A percentile compares a stretch with the other conserved stretches of the same genome.
These are phyloP conservation scores for Pristionchus maxplancki DNA, from an alignment of 2,888 invertebrate species.

Conservation along the genomic window DNA sequence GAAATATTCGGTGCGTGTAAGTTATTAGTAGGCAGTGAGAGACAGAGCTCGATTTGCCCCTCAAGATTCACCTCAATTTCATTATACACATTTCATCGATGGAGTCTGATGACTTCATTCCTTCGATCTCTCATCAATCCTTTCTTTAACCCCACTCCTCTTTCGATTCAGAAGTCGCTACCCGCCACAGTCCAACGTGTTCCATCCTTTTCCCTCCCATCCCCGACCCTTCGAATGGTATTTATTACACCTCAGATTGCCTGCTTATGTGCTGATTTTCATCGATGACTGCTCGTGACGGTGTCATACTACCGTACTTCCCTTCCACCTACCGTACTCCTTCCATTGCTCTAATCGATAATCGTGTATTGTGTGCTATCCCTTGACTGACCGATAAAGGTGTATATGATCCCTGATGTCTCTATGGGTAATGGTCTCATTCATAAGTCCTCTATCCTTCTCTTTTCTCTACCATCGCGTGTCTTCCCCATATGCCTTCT, in stretches of 20 bases:
- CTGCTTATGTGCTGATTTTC: constrained; percentile 36
- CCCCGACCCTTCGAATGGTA: constrained; percentile 6
- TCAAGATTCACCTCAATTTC: constrained; percentile 15
- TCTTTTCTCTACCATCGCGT: constrained; percentile 40
- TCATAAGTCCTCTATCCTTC: constrained; percentile 32
- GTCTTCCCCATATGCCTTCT: constrained; percentile 41
- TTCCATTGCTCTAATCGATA: constrained; percentile 34
- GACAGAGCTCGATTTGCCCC: neutral
- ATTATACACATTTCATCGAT: constrained; percentile 6
- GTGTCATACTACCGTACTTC: constrained; percentile 27
- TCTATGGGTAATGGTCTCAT: constrained; percentile 3
- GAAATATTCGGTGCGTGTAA: constrained; percentile 43
- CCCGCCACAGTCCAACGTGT: constrained; percentile 14
- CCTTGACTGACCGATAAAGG: constrained; percentile 1
- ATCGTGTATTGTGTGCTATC: constrained; percentile 44
- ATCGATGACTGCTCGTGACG: constrained; percentile 18
- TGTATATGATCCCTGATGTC: constrained; percentile 3
- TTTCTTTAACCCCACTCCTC: constrained; percentile 23
- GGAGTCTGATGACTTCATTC: neutral
- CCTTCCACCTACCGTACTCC: neutral
- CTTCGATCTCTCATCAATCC: neutral
- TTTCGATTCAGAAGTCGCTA: neutral
- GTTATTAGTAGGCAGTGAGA: constrained; percentile 30
- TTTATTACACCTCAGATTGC: constrained; percentile 43
- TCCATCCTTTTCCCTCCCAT: neutral